phyloP scores from a whole-genome alignment of 2,888 invertebrate species.

The Dioctria rufipes region DNA sequence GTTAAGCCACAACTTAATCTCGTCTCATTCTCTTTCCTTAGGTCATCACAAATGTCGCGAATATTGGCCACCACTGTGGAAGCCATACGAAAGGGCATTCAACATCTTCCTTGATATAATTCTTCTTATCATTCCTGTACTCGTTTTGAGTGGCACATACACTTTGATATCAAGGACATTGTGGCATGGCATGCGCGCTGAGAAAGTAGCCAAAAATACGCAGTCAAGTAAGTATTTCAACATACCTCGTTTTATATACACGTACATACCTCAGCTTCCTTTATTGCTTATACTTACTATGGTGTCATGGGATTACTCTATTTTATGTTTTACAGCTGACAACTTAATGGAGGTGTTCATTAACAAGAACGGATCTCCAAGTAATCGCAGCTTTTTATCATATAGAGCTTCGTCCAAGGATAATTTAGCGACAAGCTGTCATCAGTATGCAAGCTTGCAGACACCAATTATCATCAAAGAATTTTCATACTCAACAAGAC shows the following conservation, averaged over 20 bases:
- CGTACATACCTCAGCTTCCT: not conserved
- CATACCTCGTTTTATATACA: not conserved
- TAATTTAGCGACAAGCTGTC: constrained; percentile 64
- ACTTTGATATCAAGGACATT: constrained; percentile 70
- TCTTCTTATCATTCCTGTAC: constrained; percentile 76
- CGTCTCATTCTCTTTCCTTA: constrained; percentile 61
- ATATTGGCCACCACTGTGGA: constrained; percentile 72
- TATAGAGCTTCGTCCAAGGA: constrained; percentile 64
- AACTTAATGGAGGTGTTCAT: constrained; percentile 71
- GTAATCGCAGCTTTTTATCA: constrained; percentile 67
- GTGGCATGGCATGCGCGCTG: constrained; percentile 65
- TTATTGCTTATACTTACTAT: not conserved
- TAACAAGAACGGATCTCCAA: constrained; percentile 70
- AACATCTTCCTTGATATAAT: constrained; percentile 76
- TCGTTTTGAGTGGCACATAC: constrained; percentile 76
- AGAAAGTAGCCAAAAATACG: constrained; percentile 68
- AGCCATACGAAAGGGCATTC: constrained; percentile 77
- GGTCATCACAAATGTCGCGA: constrained; percentile 76
- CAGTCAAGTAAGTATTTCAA: constrained; percentile 66
- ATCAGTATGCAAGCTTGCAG: constrained; percentile 66
- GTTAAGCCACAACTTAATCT: not conserved
- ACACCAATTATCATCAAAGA: constrained; percentile 60
- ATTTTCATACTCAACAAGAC: constrained; percentile 62
- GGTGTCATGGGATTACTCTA: not conserved
- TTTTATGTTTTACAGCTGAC: constrained; percentile 65